phyloP scores from a whole-genome alignment of 2,888 invertebrate species.

The Machimus rusticus region DNA sequence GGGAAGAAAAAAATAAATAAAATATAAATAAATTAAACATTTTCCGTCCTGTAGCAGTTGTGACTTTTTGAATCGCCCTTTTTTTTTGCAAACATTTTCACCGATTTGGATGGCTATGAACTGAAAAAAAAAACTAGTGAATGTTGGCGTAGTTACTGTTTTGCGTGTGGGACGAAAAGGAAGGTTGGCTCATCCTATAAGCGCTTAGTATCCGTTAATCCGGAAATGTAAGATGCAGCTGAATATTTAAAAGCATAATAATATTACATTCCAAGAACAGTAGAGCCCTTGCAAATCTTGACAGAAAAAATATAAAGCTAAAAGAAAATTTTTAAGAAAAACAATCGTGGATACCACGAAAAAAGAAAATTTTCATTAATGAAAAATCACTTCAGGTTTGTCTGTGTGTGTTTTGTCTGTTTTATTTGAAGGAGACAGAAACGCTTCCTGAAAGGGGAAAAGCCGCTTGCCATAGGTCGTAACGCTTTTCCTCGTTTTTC shows the following conservation, averaged over 20 bases:
- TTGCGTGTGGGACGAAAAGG: neutral
- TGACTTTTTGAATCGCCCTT: neutral
- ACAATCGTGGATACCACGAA: slow-evolving; percentile 27
- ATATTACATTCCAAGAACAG: neutral
- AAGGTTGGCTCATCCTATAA: neutral
- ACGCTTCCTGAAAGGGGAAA: slow-evolving; percentile 8
- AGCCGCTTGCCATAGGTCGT: slow-evolving; percentile 1
- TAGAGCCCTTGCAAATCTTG: neutral
- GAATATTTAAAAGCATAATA: neutral
- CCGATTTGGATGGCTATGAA: neutral
- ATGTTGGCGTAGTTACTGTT: neutral
- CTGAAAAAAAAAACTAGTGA: neutral
- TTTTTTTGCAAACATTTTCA: neutral
- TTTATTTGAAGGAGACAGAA: slow-evolving; percentile 31
- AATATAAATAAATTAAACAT: neutral
- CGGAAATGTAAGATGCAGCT: slow-evolving; percentile 20
- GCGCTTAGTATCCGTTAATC: neutral
- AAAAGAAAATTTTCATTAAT: slow-evolving; percentile 37
- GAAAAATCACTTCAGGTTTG: slow-evolving; percentile 42
- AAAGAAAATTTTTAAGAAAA: neutral
- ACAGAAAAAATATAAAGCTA: neutral
- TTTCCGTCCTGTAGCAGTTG: slow-evolving; percentile 21
- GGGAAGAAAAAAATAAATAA: neutral
- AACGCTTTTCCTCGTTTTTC: slow-evolving; percentile 19
- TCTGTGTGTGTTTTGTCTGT: slow-evolving; percentile 40